phyloP scores from a whole-genome alignment of 2,888 invertebrate genomes.

The Yponomeuta plumbellus region DNA sequence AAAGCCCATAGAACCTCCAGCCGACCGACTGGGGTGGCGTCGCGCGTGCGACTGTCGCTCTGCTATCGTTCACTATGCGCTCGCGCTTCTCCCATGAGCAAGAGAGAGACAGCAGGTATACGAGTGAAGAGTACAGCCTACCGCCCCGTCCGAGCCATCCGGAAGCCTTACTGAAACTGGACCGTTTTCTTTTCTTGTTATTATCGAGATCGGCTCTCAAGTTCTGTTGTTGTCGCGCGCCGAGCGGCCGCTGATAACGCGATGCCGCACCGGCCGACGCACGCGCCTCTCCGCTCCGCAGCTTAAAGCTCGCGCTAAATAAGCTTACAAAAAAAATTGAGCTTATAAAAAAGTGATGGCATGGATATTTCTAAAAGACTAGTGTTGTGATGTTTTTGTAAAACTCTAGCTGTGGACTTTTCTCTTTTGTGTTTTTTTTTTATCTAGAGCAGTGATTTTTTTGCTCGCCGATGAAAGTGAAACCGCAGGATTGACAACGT shows the following conservation, averaged over 20 bases:
- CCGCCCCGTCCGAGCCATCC: conserved; percentile 70
- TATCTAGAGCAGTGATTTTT: conserved; percentile 20
- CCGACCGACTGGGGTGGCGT: conserved; percentile 48
- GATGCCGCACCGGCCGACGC: conserved; percentile 69
- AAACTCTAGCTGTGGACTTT: conserved; percentile 22
- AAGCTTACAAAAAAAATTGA: conserved; percentile 27
- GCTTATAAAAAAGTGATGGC: conserved; percentile 43
- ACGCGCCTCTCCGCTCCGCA: conserved; percentile 59
- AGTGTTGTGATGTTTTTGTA: conserved; percentile 37
- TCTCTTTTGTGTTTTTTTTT: conserved; percentile 33
- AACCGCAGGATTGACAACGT: conserved; percentile 34
- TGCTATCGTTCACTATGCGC: conserved; percentile 57
- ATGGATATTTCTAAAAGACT: conserved; percentile 58
- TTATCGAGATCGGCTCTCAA: conserved; percentile 74
- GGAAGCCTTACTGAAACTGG: conserved; percentile 77
- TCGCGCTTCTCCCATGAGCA: conserved; percentile 64
- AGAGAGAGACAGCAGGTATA: conserved; percentile 52
- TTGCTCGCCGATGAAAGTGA: conserved; percentile 47
- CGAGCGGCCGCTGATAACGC: conserved; percentile 73
- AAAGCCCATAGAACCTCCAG: background rate
- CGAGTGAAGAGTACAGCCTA: conserved; percentile 44
- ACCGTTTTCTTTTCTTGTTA: conserved; percentile 78
- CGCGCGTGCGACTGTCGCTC: conserved; percentile 59
- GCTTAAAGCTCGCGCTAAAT: conserved; percentile 61
- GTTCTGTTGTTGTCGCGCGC: conserved; percentile 75